These are phyloP conservation scores for Sisyra nigra DNA, from an alignment of 2,888 invertebrate genomes.

Conservation along the genomic window DNA sequence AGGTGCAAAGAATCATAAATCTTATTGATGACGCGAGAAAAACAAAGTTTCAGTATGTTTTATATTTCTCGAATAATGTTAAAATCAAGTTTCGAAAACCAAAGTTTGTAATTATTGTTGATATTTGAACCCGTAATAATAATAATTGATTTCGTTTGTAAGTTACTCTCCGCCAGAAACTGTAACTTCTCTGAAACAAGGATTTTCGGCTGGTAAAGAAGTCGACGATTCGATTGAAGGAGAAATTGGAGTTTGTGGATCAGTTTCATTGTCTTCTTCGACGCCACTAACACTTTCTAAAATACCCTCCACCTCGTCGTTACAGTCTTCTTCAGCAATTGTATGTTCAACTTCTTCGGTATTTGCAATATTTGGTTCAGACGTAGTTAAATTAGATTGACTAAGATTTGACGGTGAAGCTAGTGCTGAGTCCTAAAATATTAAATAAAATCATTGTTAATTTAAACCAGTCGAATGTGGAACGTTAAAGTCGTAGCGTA, in stretches of 20 bases:
- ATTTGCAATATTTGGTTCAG: conserved; percentile 8
- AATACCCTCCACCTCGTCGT: conserved; percentile 17
- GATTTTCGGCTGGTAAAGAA: conserved; percentile 25
- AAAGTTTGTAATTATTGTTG: too few relatives aligned
- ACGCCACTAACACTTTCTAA: conserved; percentile 15
- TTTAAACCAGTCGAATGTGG: not conserved
- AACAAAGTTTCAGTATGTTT: too few relatives aligned
- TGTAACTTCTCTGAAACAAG: conserved; percentile 32
- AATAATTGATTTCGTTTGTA: too few relatives aligned
- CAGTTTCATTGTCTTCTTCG: conserved; percentile 18
- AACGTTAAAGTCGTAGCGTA: not conserved
- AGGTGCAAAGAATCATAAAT: too few relatives aligned
- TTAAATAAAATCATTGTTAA: not conserved
- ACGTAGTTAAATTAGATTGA: conserved; percentile 5
- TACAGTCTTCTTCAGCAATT: conserved; percentile 20
- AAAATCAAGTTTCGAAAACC: too few relatives aligned
- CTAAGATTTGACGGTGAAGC: conserved; percentile 5
- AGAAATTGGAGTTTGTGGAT: conserved; percentile 17
- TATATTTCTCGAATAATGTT: too few relatives aligned
- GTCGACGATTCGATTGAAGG: conserved; percentile 27
- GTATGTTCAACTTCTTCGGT: conserved; percentile 10
- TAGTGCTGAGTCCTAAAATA: conserved; percentile 7
- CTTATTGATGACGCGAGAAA: too few relatives aligned
- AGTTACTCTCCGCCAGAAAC: conserved; percentile 34
- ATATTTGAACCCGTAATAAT: too few relatives aligned